Evolutionary conservation across 1,140 invertebrate species (phyloP).

Genomic region (Leguminivora glycinivorella): DNA sequence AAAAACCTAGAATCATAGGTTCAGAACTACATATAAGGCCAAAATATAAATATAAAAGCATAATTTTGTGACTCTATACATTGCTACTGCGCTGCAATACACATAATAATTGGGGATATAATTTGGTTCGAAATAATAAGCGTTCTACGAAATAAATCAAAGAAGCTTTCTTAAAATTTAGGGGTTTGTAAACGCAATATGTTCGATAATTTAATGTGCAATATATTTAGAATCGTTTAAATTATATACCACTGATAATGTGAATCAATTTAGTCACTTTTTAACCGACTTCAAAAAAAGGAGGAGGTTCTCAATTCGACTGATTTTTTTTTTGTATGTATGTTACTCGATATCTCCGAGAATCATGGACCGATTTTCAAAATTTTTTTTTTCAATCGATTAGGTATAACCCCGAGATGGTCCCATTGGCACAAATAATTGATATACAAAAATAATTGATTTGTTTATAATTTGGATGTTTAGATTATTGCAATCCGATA

Average conservation of each 20-base stretch:
- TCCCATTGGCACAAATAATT: too few species aligned
- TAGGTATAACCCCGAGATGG: too few species aligned
- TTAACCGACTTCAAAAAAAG: too few species aligned
- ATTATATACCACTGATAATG: background rate
- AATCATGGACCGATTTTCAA: too few species aligned
- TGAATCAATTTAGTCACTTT: background rate
- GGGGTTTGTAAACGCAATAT: constrained; percentile 27
- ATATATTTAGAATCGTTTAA: background rate
- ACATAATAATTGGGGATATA: constrained; percentile 60
- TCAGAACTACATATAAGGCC: constrained; percentile 61
- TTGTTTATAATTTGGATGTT: too few species aligned
- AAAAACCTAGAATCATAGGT: constrained; percentile 49
- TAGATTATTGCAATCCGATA: too few species aligned
- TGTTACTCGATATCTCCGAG: too few species aligned
- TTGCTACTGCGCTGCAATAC: constrained; percentile 70
- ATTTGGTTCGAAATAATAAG: constrained; percentile 47
- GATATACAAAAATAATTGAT: too few species aligned
- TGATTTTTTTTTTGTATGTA: too few species aligned
- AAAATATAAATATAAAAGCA: constrained; percentile 61
- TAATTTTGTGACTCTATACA: constrained; percentile 62
- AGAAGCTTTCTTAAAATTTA: constrained; percentile 61
- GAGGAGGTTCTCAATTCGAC: too few species aligned
- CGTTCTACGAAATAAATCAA: constrained; percentile 49
- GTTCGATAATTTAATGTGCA: background rate
- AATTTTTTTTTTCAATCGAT: too few species aligned